A percentile compares a stretch with the other conserved stretches of the same genome.
Conservation (phyloP, 2,797 vertebrate genomes). For the Gouania willdenowi region DNA sequence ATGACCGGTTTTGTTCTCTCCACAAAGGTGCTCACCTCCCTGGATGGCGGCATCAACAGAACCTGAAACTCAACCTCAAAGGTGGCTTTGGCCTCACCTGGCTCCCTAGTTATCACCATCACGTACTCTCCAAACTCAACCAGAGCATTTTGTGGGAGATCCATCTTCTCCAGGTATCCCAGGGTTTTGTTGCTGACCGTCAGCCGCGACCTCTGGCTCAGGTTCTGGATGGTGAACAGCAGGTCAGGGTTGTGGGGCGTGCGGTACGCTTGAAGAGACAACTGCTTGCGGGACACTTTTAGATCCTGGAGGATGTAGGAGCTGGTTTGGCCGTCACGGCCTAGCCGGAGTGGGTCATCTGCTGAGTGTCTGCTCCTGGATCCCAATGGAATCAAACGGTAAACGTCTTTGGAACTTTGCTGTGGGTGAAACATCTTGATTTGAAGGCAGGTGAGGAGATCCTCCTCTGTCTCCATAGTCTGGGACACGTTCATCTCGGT, state of each 20-base stretch:
- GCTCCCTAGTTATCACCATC: conserved; percentile 74
- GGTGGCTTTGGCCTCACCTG: conserved; percentile 76
- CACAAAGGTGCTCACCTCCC: conserved; percentile 60
- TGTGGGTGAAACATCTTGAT: conserved; percentile 83
- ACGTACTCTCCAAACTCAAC: conserved; percentile 85
- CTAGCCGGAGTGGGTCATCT: conserved; percentile 77
- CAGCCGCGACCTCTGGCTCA: conserved; percentile 82
- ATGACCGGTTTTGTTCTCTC: conserved; percentile 51
- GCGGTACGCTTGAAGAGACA: conserved; percentile 80
- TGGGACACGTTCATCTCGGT: conserved; percentile 58
- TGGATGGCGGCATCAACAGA: conserved; percentile 68
- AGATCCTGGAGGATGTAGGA: conserved; percentile 74
- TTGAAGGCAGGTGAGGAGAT: conserved; percentile 74
- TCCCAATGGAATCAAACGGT: conserved; percentile 64
- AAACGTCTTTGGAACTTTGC: conserved; percentile 67
- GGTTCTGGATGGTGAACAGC: conserved; percentile 86
- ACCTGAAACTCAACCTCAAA: conserved; percentile 83
- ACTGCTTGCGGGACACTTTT: conserved; percentile 84
- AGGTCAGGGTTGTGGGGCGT: conserved; percentile 55
- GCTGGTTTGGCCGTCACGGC: conserved; percentile 78
- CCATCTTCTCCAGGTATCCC: conserved; percentile 79
- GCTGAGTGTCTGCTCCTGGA: conserved; percentile 55
- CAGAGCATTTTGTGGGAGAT: conserved; percentile 78
- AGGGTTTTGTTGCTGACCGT: conserved; percentile 69
- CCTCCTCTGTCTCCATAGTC: conserved; percentile 83